Evolutionary conservation across 2,888 invertebrate species (phyloP).

Genomic region (Dasypolia templi): DNA sequence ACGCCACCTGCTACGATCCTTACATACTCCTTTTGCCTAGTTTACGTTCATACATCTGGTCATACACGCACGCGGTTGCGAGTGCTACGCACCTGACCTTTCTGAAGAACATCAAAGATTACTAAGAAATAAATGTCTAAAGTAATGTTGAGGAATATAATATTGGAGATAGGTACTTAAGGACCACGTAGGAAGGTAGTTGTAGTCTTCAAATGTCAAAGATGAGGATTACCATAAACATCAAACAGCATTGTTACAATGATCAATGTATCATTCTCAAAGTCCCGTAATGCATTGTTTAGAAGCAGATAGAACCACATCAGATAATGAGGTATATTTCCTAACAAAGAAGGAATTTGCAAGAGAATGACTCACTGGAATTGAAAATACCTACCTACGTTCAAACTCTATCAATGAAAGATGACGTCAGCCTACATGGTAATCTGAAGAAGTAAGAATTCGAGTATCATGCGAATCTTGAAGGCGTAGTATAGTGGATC

Average conservation of each 20-base stretch:
- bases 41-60: too few relatives aligned
- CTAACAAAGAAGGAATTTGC: constrained; percentile 28
- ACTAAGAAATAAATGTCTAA: too few relatives aligned
- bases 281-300: constrained; percentile 7
- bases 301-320: background rate
- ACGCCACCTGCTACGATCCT: too few relatives aligned
- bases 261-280: background rate
- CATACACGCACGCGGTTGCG: too few relatives aligned
- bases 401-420: constrained; percentile 8
- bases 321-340: constrained; percentile 24
- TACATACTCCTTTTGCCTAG: too few relatives aligned
- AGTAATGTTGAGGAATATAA: too few relatives aligned
- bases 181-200: too few relatives aligned
- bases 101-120: too few relatives aligned
- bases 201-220: background rate
- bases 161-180: background rate
- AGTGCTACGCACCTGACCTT: too few relatives aligned
- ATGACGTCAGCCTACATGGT: constrained; percentile 1
- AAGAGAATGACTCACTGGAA: constrained; percentile 1
- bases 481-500: background rate
- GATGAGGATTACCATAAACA: background rate
- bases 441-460: background rate
- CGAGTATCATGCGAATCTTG: too few relatives aligned
- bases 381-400: background rate
- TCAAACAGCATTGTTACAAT: background rate